phyloP scores from a whole-genome alignment of 2,113 vertebrate genomes.

The Cyrtonyx montezumae region DNA sequence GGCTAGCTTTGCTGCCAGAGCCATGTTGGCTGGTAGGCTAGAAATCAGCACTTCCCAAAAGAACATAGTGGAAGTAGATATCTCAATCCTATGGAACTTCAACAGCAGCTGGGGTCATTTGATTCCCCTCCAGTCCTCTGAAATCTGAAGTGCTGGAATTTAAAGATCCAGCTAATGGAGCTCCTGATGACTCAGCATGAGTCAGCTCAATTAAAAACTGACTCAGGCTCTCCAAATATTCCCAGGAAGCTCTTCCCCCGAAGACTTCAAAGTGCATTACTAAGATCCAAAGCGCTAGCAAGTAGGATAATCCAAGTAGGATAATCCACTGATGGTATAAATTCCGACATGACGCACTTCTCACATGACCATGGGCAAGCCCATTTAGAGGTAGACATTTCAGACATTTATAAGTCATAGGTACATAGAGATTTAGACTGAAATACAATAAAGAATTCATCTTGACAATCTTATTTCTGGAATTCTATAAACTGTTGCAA shows the following conservation, averaged over 20 bases:
- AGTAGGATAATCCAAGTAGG: slow-evolving; percentile 37
- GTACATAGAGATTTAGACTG: background rate
- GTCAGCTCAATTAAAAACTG: slow-evolving; percentile 64
- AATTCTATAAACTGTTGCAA: slow-evolving; percentile 27
- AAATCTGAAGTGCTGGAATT: background rate
- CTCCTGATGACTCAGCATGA: slow-evolving; percentile 49
- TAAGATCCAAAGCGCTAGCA: slow-evolving; percentile 44
- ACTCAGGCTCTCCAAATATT: slow-evolving; percentile 60
- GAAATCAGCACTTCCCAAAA: background rate
- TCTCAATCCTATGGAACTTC: background rate
- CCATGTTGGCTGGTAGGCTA: background rate
- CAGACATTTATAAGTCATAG: slow-evolving; percentile 10
- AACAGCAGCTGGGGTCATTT: background rate
- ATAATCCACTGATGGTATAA: slow-evolving; percentile 59
- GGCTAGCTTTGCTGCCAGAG: background rate
- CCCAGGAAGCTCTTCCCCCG: slow-evolving; percentile 54
- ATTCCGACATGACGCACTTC: background rate
- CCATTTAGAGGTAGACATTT: slow-evolving; percentile 8
- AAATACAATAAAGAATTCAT: slow-evolving; percentile 8
- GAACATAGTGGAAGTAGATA: background rate
- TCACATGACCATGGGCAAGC: slow-evolving; percentile 23
- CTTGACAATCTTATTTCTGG: slow-evolving; percentile 7
- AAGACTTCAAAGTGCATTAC: slow-evolving; percentile 64
- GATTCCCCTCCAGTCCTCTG: background rate
- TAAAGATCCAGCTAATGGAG: slow-evolving; percentile 38